Conservation (phyloP, 2,888 invertebrate genomes). For the Papilio protenor region DNA sequence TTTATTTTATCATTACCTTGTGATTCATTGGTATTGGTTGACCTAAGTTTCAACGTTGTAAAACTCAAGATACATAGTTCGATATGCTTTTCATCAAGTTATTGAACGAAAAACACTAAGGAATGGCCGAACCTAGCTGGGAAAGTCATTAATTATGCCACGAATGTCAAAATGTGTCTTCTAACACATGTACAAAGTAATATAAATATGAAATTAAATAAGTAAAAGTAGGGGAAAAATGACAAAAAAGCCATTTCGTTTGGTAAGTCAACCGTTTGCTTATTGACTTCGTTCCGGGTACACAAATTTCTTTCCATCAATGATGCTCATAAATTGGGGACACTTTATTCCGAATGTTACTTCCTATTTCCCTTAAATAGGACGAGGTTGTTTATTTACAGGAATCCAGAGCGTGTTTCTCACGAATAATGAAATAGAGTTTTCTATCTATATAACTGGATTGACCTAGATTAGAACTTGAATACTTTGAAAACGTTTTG, state of each 20-base stretch:
- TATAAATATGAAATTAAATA: neutral
- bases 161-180: too few species aligned
- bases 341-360: slow-evolving; percentile 15
- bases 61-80: too few species aligned
- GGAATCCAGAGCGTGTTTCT: slow-evolving; percentile 20
- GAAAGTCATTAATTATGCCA: too few species aligned
- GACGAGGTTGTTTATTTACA: slow-evolving; percentile 20
- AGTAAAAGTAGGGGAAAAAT: neutral
- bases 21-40: too few species aligned
- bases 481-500: slow-evolving; percentile 4
- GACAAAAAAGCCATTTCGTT: neutral
- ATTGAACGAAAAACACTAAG: too few species aligned
- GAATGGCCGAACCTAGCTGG: too few species aligned
- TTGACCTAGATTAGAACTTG: slow-evolving; percentile 26
- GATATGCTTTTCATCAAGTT: too few species aligned
- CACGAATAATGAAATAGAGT: slow-evolving; percentile 18
- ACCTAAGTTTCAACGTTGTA: too few species aligned
- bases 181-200: neutral
- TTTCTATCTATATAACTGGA: slow-evolving; percentile 7
- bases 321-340: slow-evolving; percentile 3
- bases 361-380: slow-evolving; percentile 20
- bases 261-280: neutral
- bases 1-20: too few species aligned
- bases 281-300: neutral
- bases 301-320: slow-evolving; percentile 7